These are phyloP conservation scores for Uria aalge DNA, from an alignment of 2,113 vertebrate species.

Conservation along the genomic window DNA sequence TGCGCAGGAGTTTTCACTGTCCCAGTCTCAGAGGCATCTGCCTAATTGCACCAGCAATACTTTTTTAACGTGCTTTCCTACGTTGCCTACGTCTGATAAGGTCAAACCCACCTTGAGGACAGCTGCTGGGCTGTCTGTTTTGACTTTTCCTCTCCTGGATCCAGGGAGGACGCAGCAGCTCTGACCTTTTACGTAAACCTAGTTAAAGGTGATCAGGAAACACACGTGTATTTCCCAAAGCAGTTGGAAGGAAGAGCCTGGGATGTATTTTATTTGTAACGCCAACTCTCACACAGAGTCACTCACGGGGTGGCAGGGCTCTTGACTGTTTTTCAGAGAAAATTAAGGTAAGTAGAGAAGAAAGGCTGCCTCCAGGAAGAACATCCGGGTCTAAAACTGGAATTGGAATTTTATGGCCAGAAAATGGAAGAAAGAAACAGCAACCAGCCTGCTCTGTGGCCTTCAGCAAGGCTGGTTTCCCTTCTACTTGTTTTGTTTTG, in stretches of 20 bases:
- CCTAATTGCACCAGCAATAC: not conserved
- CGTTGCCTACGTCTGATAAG: not conserved
- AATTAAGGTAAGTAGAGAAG: not conserved
- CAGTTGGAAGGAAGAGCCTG: not conserved
- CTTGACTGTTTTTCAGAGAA: not conserved
- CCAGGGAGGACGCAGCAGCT: not conserved
- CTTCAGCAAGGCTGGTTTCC: not conserved
- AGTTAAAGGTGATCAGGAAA: not conserved
- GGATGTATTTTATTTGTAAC: not conserved
- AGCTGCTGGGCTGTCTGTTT: not conserved
- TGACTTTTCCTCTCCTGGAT: not conserved
- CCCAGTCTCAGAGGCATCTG: not conserved
- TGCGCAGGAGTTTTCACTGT: not conserved
- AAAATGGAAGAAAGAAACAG: not conserved
- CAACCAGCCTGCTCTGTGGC: not conserved
- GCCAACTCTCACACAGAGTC: not conserved
- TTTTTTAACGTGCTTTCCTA: not conserved
- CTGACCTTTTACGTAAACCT: slow-evolving; percentile 17
- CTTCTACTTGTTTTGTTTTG: not conserved
- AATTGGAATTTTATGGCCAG: not conserved
- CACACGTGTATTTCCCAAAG: not conserved
- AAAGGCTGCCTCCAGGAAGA: not conserved
- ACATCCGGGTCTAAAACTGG: not conserved
- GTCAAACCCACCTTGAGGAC: slow-evolving; percentile 53
- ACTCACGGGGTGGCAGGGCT: accelerated